Evolutionary conservation across 2,113 vertebrate genomes (phyloP), one percentile per base, ranked within the genome.

Genomic region (Rousettus leschenaultii): DNA sequence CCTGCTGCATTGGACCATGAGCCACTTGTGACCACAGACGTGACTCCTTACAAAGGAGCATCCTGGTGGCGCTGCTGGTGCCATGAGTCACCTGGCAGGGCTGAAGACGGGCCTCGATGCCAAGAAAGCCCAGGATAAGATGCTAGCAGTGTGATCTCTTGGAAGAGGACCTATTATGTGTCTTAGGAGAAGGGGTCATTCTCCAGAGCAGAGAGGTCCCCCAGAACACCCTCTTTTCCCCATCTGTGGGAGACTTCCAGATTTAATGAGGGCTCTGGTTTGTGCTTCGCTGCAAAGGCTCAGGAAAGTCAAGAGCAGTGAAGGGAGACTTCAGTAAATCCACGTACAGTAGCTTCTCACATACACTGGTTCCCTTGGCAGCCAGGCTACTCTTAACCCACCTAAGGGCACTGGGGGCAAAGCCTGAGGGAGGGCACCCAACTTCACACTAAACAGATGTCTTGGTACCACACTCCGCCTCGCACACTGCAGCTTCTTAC

Each of bases 401-500:
- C 5, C 61, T 40, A 43, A 63, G 21, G 75, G 13, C 55, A 63
- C 38, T 7, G 1, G 65, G 66, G 61, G 74, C 77, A 68, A 14
- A 75, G n/a, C n/a, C 7, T 12, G 3, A 85, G 33, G 57, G 14
- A 86, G 30, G 48, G 43, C 21, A 40, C 80, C 59, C 5, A 11
- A 28, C 86, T 85, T 38, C 33, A 59, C 30, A 10, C 0, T 0
- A 38, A 45, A 83, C 22, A 28, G 30, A 30, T 2, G 3, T 48
- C 38, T 30, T 14, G 43, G 26, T 28, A 78, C 61, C 77, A 18
- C 22, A 26, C 16, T 12, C 14, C 0, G 40, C 71, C 73, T 1
- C 53, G 61, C 35, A 13, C 43, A 28, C 51, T 8, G 26, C 14
- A 7, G 38, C 28, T 13, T 97, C 99, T 99, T 95, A 99, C 99